A percentile compares a stretch with the other conserved stretches of the same genome.
Evolutionary conservation across 2,888 invertebrate species (phyloP).

Genomic region (Tinea pellionella): DNA sequence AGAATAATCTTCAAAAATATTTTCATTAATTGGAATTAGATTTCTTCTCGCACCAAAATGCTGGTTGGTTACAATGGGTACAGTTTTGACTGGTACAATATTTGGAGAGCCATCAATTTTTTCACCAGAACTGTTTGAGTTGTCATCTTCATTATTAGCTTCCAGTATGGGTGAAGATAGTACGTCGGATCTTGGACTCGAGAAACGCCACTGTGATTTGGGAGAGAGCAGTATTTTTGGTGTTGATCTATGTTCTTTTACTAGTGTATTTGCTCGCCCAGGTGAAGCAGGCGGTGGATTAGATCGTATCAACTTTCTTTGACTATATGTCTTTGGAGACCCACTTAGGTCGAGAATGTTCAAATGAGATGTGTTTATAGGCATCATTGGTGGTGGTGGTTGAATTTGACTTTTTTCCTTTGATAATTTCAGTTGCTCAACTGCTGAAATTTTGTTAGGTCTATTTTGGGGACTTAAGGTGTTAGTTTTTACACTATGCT

Average conservation of each 20-base stretch:
- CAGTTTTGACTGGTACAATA: conserved; percentile 49
- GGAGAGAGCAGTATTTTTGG: conserved; percentile 77
- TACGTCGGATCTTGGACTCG: conserved; percentile 82
- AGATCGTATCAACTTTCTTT: conserved; percentile 69
- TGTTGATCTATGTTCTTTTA: conserved; percentile 65
- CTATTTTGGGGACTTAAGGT: conserved; percentile 66
- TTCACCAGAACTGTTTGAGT: conserved; percentile 71
- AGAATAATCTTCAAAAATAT: conserved; percentile 37
- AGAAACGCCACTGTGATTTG: conserved; percentile 78
- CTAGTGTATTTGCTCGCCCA: conserved; percentile 59
- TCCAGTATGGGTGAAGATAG: conserved; percentile 89
- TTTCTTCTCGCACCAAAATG: conserved; percentile 60
- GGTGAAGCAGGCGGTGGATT: conserved; percentile 64
- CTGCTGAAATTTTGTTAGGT: conserved; percentile 76
- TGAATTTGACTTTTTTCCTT: conserved; percentile 60
- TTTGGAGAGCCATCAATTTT: conserved; percentile 48
- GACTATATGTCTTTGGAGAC: conserved; percentile 77
- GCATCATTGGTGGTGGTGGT: conserved; percentile 32
- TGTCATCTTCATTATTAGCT: conserved; percentile 83
- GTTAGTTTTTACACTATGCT: conserved; percentile 77
- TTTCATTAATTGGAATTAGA: conserved; percentile 54
- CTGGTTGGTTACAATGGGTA: conserved; percentile 58
- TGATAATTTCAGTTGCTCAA: conserved; percentile 80
- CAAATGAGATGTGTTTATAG: conserved; percentile 55
- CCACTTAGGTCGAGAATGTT: conserved; percentile 77